phyloP scores from a whole-genome alignment of 2,888 invertebrate species.

The Dasysyrphus tricinctus region DNA sequence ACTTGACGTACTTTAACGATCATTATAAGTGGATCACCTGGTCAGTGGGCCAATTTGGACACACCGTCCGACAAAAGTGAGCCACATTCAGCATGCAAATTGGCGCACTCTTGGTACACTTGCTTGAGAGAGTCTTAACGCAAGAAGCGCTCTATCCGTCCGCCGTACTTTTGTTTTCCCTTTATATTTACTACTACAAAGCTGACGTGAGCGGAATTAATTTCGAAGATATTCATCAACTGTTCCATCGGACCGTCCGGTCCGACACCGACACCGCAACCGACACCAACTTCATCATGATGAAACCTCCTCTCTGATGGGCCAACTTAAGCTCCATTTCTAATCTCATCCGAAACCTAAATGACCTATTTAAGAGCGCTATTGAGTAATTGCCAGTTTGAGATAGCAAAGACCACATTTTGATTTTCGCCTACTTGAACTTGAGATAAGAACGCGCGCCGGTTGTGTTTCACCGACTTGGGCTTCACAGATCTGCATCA shows the following conservation, averaged over 20 bases:
- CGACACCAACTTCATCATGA: constrained; percentile 1
- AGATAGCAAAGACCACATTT: constrained; percentile 37
- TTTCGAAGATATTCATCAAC: constrained; percentile 63
- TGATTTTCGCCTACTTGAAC: constrained; percentile 53
- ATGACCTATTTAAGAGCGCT: constrained; percentile 60
- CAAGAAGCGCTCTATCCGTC: neutral
- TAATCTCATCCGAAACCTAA: constrained; percentile 58
- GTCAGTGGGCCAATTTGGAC: constrained; percentile 75
- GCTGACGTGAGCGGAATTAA: constrained; percentile 67
- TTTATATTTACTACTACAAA: neutral
- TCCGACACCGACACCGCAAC: neutral
- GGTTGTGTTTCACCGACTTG: neutral
- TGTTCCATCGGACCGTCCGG: constrained; percentile 1
- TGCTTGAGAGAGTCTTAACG: constrained; percentile 24
- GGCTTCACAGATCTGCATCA: constrained; percentile 23
- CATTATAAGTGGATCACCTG: constrained; percentile 75
- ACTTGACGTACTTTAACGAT: constrained; percentile 68
- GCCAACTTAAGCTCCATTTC: constrained; percentile 41
- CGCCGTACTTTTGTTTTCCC: constrained; percentile 51
- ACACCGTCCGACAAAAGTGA: constrained; percentile 45
- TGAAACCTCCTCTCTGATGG: constrained; percentile 33
- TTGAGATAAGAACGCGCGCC: constrained; percentile 37
- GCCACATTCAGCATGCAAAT: constrained; percentile 68
- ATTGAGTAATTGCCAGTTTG: constrained; percentile 56
- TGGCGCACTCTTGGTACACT: constrained; percentile 41